Conservation (phyloP, 2,113 vertebrate species). For the Leptobrachium leishanense region DNA sequence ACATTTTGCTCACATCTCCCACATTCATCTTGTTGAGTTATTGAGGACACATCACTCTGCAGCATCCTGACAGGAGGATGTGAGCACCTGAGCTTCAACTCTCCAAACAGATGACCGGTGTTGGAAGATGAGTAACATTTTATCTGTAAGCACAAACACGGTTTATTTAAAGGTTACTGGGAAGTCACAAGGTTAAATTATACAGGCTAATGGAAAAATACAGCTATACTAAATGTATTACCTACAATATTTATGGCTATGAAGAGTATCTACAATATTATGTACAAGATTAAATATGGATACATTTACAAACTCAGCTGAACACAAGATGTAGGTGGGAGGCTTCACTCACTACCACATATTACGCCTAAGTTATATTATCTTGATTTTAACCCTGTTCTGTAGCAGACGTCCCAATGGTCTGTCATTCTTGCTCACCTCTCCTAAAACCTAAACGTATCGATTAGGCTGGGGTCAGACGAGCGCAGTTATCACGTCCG, state of each 20-base stretch:
- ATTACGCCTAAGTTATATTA: no score
- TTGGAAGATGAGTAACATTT: constrained; percentile 20
- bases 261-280: no score
- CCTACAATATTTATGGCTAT: neutral
- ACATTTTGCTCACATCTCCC: constrained; percentile 46
- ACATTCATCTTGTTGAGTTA: constrained; percentile 53
- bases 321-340: no score
- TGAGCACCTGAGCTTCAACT: constrained; percentile 44
- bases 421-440: no score
- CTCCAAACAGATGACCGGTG: constrained; percentile 34
- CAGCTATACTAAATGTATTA: neutral
- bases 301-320: no score
- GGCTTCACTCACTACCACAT: no score
- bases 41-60: constrained; percentile 48
- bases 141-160: constrained; percentile 33
- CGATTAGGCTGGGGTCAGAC: no score
- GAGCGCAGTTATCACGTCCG: no score
- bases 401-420: no score
- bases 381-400: no score
- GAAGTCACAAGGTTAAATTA: constrained; percentile 19
- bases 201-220: neutral
- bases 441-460: no score
- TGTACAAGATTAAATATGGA: no score
- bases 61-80: constrained; percentile 53
- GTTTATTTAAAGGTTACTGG: constrained; percentile 37